Evolutionary conservation across 2,797 vertebrate genomes (phyloP), one percentile per base, ranked within the genome.

Genomic region (Enteromius radiatus): DNA sequence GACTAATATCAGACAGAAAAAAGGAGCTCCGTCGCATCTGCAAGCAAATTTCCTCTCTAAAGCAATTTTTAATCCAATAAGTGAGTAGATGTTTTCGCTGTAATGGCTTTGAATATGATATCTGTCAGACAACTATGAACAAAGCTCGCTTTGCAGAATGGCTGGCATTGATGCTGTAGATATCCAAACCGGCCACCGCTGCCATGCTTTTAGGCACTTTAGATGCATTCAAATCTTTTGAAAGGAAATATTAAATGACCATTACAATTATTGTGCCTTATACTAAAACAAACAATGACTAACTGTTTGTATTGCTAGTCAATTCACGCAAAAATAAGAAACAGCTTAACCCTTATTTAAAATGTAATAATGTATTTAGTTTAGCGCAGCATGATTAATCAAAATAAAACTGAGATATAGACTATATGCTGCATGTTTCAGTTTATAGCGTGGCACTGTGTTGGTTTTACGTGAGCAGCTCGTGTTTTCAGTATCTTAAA

Each of bases 71-170:
- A 90, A 92, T 92, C 92, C 88, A 91, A 94, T 95, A 95, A 95
- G 92, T 93, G 92, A 94, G 91, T 92, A 89, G 91, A 91, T 92
- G 92, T 94, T 95, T 90, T 93, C 92, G 88, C 90, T 33, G 89
- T 94, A 95, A 95, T 95, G 91, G 93, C 92, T 93, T 88, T 88
- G 92, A 94, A 93, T 94, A 93, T 93, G 92, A 94, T 94, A 92
- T 93, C 87, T 91, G 91, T 93, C 91, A 92, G 90, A 92, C 91
- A 92, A 92, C 88, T 92, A 94, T 91, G 92, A 93, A 92, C 88
- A 92, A 89, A 92, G 90, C 89, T 85, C 86, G 5, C 87, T 78
- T 87, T 89, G 88, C 89, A 86, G 83, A 89, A 87, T 78, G 87
- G 87, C 85, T 89, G 83, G 82, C 63, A 33, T 84, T 89, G 89